Base-by-base conservation (phyloP, 2,797 vertebrate genomes). In the Austrolebias charrua region DNA sequence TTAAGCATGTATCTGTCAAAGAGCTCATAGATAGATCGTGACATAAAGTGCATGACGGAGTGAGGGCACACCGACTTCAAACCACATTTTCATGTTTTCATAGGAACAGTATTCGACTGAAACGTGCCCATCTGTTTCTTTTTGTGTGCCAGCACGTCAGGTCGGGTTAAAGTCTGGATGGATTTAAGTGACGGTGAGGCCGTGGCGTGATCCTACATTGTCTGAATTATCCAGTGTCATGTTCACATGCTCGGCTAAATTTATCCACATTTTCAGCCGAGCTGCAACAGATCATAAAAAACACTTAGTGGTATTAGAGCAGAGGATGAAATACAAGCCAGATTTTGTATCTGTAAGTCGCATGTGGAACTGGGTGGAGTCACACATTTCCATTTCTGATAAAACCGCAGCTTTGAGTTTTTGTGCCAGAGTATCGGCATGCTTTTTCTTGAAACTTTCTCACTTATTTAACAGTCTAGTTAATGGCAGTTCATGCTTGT, bases 61-160 rank as follows among this genome's bases (percentile, higher is more conserved):
- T 76, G 71, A 14, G 47, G 61, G 55, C 75, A 47, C 56, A 78
- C 75, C 88, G 88, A 90, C 85, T 74, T 87, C 79, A 86, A 85
- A 83, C 81, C 66, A 55, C 74, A 87, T 76, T 66, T 68, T 66
- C 69, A 55, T 91, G 81, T 91, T 91, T 92, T 91, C 75, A 82
- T 63, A 87, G 78, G 84, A 82, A 77, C 73, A 73, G 82, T n/a
- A 60, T 80, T 89, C 85, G 89, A 81, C 87, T 82, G 82, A 92
- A 90, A 89, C 90, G 89, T 86, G 86, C 85, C 87, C 81, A 81
- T 90, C 78, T 69, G 82, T 80, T 88, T 83, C 74, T 76, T 56
- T 80, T 75, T 60, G 78, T 86, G 85, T 86, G 89, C 84, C 90
- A 88, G 80, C 82, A 71, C 65, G 87, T 91, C 90, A 84, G 49